Conservation (phyloP, 2,797 vertebrate species). For the Tachyglossus aculeatus region DNA sequence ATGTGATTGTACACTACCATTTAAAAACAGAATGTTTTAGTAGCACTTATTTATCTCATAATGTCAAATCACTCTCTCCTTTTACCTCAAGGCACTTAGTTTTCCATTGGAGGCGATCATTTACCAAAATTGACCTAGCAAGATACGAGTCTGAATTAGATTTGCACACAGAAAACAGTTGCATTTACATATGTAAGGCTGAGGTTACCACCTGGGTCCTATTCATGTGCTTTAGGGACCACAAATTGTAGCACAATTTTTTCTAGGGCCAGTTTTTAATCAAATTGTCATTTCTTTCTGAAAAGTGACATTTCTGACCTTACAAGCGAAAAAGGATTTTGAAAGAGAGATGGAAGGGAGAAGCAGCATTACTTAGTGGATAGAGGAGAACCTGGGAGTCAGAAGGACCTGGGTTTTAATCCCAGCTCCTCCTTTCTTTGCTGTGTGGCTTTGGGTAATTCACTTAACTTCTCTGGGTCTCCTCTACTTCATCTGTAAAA, state of each 20-base stretch:
- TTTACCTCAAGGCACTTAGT: conserved; percentile 2
- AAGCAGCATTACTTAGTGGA: no score
- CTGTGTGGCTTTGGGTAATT: no score
- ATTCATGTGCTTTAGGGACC: conserved; percentile 2
- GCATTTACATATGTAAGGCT: conserved; percentile 32
- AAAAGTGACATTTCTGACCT: conserved; percentile 29
- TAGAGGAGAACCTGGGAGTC: no score
- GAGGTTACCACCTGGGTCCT: not conserved
- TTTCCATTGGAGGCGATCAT: conserved; percentile 27
- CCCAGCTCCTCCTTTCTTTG: no score
- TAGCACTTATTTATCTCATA: conserved; percentile 19
- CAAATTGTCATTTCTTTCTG: conserved; percentile 30
- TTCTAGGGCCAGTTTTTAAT: conserved; percentile 43
- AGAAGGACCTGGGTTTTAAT: no score
- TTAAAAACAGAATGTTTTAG: conserved; percentile 6
- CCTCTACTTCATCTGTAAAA: no score
- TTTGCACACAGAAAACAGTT: conserved; percentile 16
- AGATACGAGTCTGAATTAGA: conserved; percentile 36
- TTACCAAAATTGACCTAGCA: conserved; percentile 20
- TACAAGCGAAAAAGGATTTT: conserved; percentile 6
- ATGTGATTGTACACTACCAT: not conserved
- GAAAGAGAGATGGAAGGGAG: conserved; percentile 7
- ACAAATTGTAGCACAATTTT: conserved; percentile 13
- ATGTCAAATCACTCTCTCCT: conserved; percentile 14
- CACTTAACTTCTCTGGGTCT: no score